Percentiles rank a stretch among this genome's conserved stretches.
phyloP scores from a whole-genome alignment of 2,113 vertebrate genomes.

The Larimichthys crocea region DNA sequence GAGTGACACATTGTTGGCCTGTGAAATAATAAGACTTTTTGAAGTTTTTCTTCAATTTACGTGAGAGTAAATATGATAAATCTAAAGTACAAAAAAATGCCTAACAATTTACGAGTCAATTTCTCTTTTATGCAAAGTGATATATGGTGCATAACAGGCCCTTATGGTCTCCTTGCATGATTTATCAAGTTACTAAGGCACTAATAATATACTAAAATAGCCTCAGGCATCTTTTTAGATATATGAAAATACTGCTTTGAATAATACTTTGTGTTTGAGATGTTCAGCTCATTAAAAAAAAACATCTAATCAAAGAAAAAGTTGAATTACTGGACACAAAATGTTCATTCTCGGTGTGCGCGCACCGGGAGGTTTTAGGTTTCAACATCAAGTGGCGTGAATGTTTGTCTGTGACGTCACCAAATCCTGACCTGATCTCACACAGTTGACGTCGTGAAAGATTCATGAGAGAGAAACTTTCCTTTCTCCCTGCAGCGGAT shows the following conservation, averaged over 20 bases:
- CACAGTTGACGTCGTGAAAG: too few relatives aligned
- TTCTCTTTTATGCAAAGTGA: not conserved
- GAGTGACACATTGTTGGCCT: constrained; percentile 32
- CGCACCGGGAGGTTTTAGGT: not conserved
- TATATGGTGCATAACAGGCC: not conserved
- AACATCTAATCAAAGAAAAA: not conserved
- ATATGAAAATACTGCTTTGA: not conserved
- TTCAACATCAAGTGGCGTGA: not conserved
- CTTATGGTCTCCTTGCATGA: not conserved
- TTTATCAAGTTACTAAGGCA: not conserved
- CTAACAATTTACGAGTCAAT: not conserved
- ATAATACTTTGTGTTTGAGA: not conserved
- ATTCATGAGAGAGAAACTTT: not conserved
- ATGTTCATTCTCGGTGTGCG: not conserved
- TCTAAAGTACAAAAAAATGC: not conserved
- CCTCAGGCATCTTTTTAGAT: not conserved
- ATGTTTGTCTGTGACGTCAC: not conserved
- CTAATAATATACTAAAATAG: not conserved
- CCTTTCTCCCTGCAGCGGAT: not conserved
- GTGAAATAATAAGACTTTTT: constrained; percentile 17
- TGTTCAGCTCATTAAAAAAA: not conserved
- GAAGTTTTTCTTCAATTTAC: not conserved
- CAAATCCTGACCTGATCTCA: too few relatives aligned
- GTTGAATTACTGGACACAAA: not conserved
- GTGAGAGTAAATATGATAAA: not conserved